A percentile compares a stretch with the other conserved stretches of the same genome.
Conservation (phyloP, 2,888 invertebrate genomes). For the Amphipyra berbera region DNA sequence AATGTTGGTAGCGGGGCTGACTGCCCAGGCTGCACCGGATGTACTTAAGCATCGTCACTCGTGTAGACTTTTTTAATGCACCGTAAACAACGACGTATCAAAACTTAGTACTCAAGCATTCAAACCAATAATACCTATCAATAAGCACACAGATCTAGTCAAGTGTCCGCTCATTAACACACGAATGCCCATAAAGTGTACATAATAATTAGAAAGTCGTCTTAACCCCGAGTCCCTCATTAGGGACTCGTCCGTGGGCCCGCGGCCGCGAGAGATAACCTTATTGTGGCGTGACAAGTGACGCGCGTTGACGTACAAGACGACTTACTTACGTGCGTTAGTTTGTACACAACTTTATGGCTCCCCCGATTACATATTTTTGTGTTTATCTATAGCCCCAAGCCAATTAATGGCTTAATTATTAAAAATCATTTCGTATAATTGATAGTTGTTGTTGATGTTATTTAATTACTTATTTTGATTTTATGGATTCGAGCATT, state of each 20-base stretch:
- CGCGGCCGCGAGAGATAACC: conserved; percentile 72
- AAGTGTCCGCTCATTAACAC: conserved; percentile 29
- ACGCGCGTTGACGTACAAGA: conserved; percentile 65
- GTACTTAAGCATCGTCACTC: too few species aligned
- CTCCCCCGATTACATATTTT: conserved; percentile 45
- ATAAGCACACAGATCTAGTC: conserved; percentile 9
- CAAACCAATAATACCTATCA: background rate
- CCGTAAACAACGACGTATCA: too few species aligned
- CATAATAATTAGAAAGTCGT: conserved; percentile 74
- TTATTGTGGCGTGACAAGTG: conserved; percentile 76
- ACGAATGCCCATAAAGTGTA: conserved; percentile 31
- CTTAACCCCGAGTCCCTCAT: conserved; percentile 68
- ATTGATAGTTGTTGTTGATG: conserved; percentile 34
- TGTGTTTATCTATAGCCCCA: conserved; percentile 38
- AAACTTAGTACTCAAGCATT: too few species aligned
- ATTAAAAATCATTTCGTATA: conserved; percentile 36
- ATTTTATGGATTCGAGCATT: background rate
- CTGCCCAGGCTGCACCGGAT: too few species aligned
- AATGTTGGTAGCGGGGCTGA: too few species aligned
- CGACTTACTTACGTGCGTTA: conserved; percentile 60
- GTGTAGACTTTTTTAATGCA: too few species aligned
- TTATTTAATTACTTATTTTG: conserved; percentile 20
- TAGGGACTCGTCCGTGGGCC: conserved; percentile 67
- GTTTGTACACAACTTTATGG: conserved; percentile 39
- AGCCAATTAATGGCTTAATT: conserved; percentile 40